Conservation (phyloP, 64 coral and sea anemone genomes). For the Hydrozoanthus tunicans region DNA sequence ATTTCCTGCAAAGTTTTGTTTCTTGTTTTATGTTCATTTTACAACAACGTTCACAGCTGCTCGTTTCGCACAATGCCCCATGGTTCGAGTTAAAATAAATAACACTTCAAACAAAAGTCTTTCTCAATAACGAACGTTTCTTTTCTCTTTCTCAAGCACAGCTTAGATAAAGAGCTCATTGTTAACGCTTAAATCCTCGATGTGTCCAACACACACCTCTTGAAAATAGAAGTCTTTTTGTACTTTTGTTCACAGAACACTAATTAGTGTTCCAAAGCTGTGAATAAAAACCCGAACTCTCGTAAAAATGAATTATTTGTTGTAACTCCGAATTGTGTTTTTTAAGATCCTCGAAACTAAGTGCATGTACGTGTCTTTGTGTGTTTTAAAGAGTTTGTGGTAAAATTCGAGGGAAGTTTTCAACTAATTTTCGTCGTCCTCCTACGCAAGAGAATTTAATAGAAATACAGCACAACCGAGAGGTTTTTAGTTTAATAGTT, state of each 20-base stretch:
- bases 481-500: constrained; percentile 45
- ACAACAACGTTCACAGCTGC: constrained; percentile 34
- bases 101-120: constrained; percentile 38
- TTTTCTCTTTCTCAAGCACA: constrained; percentile 29
- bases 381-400: background rate
- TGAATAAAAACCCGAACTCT: background rate
- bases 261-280: constrained; percentile 49
- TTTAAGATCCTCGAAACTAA: background rate
- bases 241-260: constrained; percentile 34
- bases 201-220: constrained; percentile 29
- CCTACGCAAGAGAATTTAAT: constrained; percentile 4
- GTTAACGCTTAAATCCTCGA: constrained; percentile 8
- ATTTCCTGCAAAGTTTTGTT: constrained; percentile 41
- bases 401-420: background rate
- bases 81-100: constrained; percentile 40
- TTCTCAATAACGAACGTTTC: constrained; percentile 21
- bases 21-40: constrained; percentile 17
- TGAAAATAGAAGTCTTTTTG: constrained; percentile 40
- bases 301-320: background rate
- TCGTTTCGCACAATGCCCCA: constrained; percentile 47
- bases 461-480: constrained; percentile 21
- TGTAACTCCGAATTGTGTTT: background rate
- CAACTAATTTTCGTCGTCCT: background rate
- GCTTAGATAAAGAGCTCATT: constrained; percentile 13
- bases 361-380: background rate